Percentiles rank a stretch among this genome's conserved stretches.
Evolutionary conservation across 2,888 invertebrate genomes (phyloP).

Genomic region (Molorchus minor): DNA sequence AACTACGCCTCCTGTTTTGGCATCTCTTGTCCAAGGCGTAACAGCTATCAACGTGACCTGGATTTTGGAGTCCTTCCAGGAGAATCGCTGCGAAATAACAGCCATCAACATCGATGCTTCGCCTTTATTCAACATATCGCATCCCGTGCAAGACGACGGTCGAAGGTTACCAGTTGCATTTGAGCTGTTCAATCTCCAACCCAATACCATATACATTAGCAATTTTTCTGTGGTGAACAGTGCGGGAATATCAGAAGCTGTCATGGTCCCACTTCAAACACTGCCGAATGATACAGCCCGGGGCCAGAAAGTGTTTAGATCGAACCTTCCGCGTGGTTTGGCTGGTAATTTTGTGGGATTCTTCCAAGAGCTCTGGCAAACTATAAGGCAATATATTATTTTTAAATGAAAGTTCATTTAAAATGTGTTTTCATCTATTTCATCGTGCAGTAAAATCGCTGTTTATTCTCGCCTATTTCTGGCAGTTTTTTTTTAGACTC

Average conservation of each 20-base stretch:
- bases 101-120: constrained; percentile 7
- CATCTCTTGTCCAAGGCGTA: neutral
- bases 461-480: too few relatives aligned
- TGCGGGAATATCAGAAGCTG: constrained; percentile 23
- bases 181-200: neutral
- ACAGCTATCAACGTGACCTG: neutral
- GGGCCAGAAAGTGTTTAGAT: too few relatives aligned
- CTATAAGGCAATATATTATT: too few relatives aligned
- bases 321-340: too few relatives aligned
- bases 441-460: too few relatives aligned
- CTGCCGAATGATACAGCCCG: too few relatives aligned
- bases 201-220: constrained; percentile 19
- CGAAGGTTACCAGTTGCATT: constrained; percentile 12
- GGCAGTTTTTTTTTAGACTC: too few relatives aligned
- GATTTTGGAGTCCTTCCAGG: neutral
- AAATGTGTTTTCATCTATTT: too few relatives aligned
- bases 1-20: neutral
- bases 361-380: too few relatives aligned
- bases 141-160: constrained; percentile 10
- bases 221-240: constrained; percentile 16
- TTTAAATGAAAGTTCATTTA: too few relatives aligned
- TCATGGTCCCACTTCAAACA: constrained; percentile 23
- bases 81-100: neutral
- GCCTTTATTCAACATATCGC: neutral
- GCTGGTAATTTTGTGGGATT: too few relatives aligned